A percentile compares a stretch with the other conserved stretches of the same genome.
phyloP scores from a whole-genome alignment of 2,797 vertebrate species.

The Novumbra hubbsi region DNA sequence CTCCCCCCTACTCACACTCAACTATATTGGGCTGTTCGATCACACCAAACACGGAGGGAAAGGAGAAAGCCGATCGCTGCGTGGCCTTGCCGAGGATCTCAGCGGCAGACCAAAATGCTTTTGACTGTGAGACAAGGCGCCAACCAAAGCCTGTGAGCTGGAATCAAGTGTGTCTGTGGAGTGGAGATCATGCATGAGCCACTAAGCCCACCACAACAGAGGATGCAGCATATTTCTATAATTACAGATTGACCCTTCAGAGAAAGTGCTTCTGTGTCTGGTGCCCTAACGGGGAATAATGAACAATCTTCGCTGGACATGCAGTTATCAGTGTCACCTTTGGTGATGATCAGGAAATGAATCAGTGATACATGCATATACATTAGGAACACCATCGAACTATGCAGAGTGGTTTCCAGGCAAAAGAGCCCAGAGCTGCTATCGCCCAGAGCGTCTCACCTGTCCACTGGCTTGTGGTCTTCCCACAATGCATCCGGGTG shows the following conservation, averaged over 20 bases:
- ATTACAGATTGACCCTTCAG: background rate
- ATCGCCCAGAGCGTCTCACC: too few species aligned
- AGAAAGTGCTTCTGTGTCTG: background rate
- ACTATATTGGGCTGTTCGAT: background rate
- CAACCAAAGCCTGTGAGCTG: conserved; percentile 7
- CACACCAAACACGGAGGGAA: background rate
- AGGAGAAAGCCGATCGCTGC: background rate
- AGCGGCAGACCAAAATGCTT: conserved; percentile 29
- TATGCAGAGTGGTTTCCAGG: too few species aligned
- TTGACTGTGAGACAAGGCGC: conserved; percentile 25
- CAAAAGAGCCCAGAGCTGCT: too few species aligned
- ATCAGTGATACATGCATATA: background rate
- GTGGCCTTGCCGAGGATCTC: conserved; percentile 14
- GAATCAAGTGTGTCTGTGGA: background rate
- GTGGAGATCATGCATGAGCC: background rate
- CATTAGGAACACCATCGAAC: too few species aligned
- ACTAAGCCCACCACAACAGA: background rate
- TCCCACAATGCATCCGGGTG: too few species aligned
- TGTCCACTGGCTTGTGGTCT: too few species aligned
- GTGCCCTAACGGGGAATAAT: background rate
- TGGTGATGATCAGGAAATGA: background rate
- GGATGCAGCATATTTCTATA: background rate
- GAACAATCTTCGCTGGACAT: background rate
- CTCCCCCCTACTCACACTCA: background rate
- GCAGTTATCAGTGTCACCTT: background rate